Percentiles rank a stretch among this genome's conserved stretches.
Evolutionary conservation across 2,888 invertebrate species (phyloP).

Genomic region (Pinctada fucata): DNA sequence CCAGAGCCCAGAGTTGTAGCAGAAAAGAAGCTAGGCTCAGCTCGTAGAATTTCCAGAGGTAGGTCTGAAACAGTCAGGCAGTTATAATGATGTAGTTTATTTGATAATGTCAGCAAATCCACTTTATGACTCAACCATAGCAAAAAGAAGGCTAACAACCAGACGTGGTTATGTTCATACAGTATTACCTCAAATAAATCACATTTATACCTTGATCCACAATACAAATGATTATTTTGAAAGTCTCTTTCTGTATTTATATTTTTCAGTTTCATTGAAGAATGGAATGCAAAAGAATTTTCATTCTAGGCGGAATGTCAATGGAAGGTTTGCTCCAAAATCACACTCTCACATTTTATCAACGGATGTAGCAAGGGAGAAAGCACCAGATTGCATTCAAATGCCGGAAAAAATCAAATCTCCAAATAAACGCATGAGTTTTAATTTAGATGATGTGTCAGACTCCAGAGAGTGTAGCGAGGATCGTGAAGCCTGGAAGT

Average conservation of each 20-base stretch:
- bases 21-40: constrained; percentile 23
- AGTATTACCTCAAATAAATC: no score
- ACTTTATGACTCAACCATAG: background rate
- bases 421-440: constrained; percentile 43
- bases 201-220: no score
- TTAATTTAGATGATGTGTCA: constrained; percentile 33
- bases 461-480: constrained; percentile 29
- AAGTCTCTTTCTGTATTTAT: no score
- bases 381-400: constrained; percentile 1
- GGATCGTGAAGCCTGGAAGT: background rate
- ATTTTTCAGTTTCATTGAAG: no score
- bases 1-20: constrained; percentile 66
- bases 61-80: background rate
- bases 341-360: background rate
- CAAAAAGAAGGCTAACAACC: no score
- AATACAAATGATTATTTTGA: no score
- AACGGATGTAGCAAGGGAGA: background rate
- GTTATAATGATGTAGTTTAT: no score
- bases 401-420: constrained; percentile 38
- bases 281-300: constrained; percentile 27
- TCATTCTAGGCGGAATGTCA: constrained; percentile 22
- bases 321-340: background rate
- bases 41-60: background rate
- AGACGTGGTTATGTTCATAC: no score
- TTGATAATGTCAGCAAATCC: constrained; percentile 38